These are phyloP conservation scores for Sceloporus undulatus DNA, from an alignment of 2,113 vertebrate genomes.

Conservation along the genomic window DNA sequence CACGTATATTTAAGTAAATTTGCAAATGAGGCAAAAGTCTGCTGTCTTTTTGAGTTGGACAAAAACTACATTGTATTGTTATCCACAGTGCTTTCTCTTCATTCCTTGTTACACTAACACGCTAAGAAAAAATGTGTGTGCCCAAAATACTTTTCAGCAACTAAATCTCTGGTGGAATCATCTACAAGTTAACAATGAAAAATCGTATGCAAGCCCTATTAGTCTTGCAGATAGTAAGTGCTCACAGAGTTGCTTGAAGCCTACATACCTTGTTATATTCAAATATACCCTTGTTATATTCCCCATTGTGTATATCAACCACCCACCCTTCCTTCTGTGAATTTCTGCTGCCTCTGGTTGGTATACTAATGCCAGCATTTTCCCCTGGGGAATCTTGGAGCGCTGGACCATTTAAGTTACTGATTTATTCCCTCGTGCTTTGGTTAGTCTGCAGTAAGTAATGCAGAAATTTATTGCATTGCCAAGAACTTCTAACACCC, in stretches of 20 bases:
- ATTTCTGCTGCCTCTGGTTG: background rate
- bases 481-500: background rate
- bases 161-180: background rate
- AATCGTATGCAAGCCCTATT: background rate
- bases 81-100: background rate
- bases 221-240: background rate
- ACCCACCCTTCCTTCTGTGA: background rate
- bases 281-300: too few species aligned
- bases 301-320: background rate
- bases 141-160: background rate
- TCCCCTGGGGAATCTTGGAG: background rate
- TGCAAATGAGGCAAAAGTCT: background rate
- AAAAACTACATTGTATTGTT: background rate
- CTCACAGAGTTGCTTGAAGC: background rate
- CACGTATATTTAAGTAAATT: background rate
- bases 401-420: background rate
- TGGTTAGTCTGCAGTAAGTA: background rate
- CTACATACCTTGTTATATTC: background rate
- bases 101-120: background rate
- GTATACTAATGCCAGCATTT: background rate
- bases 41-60: background rate
- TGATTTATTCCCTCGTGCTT: background rate
- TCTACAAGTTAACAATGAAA: background rate
- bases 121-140: too few species aligned
- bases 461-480: background rate